These are phyloP conservation scores for Percopsis transmontana DNA, from an alignment of 2,113 vertebrate genomes.

Conservation along the genomic window DNA sequence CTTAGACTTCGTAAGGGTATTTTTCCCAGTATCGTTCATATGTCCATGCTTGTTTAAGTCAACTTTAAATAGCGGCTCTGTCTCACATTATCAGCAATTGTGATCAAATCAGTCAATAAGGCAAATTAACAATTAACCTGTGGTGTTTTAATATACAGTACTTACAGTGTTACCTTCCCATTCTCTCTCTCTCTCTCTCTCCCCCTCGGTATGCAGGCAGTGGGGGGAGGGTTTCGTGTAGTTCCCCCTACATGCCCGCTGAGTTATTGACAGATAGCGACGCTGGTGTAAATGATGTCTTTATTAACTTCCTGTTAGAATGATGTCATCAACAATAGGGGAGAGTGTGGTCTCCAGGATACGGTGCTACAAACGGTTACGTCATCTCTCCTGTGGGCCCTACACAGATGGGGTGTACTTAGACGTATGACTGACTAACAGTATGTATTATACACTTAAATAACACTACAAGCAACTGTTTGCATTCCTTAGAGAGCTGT, in stretches of 20 bases:
- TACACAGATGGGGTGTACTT: neutral
- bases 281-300: constrained; percentile 14
- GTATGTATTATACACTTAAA: constrained; percentile 29
- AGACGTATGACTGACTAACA: too few relatives aligned
- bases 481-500: neutral
- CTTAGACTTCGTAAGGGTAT: too few relatives aligned
- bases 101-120: neutral
- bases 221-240: too few relatives aligned
- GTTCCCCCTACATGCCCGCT: neutral
- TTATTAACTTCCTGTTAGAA: constrained; percentile 22
- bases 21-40: too few relatives aligned
- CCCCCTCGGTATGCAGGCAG: too few relatives aligned
- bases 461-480: neutral
- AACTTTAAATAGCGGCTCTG: too few relatives aligned
- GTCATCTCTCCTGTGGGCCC: constrained; percentile 20
- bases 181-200: too few relatives aligned
- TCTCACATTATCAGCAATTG: too few relatives aligned
- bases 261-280: neutral
- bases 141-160: constrained; percentile 33
- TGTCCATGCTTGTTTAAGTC: too few relatives aligned
- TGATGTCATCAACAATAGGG: constrained; percentile 37
- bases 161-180: constrained; percentile 34
- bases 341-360: constrained; percentile 50
- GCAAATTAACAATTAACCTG: constrained; percentile 20
- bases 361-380: constrained; percentile 51